Evolutionary conservation across 2,888 invertebrate genomes (phyloP).

Genomic region (Tipula lateralis): DNA sequence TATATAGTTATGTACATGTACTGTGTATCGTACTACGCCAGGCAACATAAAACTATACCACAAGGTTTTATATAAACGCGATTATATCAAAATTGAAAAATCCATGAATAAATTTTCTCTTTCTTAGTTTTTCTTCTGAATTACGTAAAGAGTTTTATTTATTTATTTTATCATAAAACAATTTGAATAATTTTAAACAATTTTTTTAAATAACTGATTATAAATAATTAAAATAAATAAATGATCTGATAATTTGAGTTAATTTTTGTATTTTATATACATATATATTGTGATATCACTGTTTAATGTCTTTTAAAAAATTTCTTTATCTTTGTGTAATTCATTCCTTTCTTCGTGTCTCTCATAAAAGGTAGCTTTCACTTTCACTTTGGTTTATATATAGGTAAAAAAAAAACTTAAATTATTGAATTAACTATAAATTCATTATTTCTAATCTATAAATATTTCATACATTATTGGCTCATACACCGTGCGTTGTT

Average conservation of each 20-base stretch:
- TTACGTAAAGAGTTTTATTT: background rate
- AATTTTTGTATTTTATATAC: background rate
- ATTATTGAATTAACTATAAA: background rate
- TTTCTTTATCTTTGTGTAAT: background rate
- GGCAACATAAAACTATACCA: background rate
- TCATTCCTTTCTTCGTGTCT: background rate
- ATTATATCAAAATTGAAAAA: background rate
- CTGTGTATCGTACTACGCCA: background rate
- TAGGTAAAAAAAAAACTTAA: background rate
- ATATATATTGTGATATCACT: background rate
- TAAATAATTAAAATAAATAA: background rate
- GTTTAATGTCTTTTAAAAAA: background rate
- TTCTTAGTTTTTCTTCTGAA: constrained; percentile 11
- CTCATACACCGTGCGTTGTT: background rate
- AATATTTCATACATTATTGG: background rate
- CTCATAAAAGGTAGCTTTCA: background rate
- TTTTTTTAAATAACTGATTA: background rate
- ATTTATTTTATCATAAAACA: background rate
- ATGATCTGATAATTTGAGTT: background rate
- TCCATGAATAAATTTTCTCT: background rate
- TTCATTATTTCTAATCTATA: background rate
- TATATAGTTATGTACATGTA: background rate
- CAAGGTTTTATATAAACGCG: background rate
- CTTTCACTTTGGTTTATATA: background rate
- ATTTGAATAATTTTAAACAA: background rate